Conservation (phyloP, 2,113 vertebrate genomes). For the Apteryx mantelli region DNA sequence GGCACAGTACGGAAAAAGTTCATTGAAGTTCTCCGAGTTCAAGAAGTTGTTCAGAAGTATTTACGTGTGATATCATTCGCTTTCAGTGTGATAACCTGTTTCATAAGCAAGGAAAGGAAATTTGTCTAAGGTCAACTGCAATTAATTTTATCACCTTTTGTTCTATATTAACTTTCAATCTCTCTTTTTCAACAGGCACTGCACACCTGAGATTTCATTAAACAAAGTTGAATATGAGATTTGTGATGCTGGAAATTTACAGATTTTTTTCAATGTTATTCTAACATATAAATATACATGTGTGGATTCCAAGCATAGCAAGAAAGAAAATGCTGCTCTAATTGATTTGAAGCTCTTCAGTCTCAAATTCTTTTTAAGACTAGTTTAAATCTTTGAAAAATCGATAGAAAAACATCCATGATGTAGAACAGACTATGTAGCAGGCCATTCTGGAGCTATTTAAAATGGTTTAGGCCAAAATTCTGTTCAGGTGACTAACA, state of each 20-base stretch:
- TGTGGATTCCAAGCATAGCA: neutral
- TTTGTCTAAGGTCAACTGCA: neutral
- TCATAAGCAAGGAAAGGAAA: neutral
- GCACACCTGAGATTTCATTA: neutral
- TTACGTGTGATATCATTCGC: neutral
- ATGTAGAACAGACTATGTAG: neutral
- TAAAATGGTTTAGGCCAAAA: neutral
- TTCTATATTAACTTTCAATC: neutral
- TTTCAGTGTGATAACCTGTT: neutral
- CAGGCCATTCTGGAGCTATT: neutral
- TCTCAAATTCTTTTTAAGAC: neutral
- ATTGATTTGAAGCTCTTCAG: neutral
- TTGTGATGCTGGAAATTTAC: neutral
- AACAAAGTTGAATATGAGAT: neutral
- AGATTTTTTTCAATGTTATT: neutral
- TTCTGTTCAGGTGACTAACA: neutral
- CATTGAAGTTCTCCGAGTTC: neutral
- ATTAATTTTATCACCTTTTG: neutral
- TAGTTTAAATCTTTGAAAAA: neutral
- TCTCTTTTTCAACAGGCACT: neutral
- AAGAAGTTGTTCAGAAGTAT: neutral
- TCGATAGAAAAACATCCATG: neutral
- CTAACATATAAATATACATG: fast-evolving
- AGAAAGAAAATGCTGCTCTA: neutral
- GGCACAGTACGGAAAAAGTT: neutral